phyloP scores from a whole-genome alignment of 1,140 invertebrate genomes.

The Sogatella furcifera region DNA sequence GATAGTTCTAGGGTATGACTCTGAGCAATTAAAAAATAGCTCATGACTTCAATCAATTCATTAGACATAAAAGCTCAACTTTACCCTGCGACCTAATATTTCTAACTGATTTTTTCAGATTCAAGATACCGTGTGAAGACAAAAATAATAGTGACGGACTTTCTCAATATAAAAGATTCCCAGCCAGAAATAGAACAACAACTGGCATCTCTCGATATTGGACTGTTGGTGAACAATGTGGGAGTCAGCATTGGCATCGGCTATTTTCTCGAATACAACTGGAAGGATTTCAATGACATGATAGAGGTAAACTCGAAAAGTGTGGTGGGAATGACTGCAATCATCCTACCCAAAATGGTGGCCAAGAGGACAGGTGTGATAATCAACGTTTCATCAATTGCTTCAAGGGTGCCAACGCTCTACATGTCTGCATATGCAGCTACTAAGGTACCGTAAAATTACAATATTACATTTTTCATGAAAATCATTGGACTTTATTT shows the following conservation, averaged over 20 bases:
- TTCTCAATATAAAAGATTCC: constrained; percentile 54
- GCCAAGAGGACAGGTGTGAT: constrained; percentile 69
- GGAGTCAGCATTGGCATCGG: constrained; percentile 77
- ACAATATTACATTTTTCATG: no score
- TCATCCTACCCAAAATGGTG: constrained; percentile 80
- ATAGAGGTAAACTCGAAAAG: constrained; percentile 44
- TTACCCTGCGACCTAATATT: no score
- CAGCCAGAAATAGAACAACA: constrained; percentile 63
- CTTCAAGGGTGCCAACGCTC: constrained; percentile 64
- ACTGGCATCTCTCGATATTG: constrained; percentile 68
- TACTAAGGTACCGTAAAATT: constrained; percentile 69
- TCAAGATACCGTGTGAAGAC: constrained; percentile 63
- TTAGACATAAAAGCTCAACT: no score
- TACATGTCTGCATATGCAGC: constrained; percentile 76
- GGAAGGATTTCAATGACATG: constrained; percentile 32
- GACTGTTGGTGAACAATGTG: constrained; percentile 90
- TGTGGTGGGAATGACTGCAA: constrained; percentile 45
- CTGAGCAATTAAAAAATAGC: no score
- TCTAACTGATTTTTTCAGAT: constrained; percentile 36
- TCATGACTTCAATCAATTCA: no score
- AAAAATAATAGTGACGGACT: constrained; percentile 69
- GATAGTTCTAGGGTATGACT: no score
- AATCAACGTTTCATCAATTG: constrained; percentile 80
- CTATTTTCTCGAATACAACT: constrained; percentile 58
- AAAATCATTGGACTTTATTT: no score